Conservation (phyloP, 2,888 invertebrate species). For the Ethmia dodecea region DNA sequence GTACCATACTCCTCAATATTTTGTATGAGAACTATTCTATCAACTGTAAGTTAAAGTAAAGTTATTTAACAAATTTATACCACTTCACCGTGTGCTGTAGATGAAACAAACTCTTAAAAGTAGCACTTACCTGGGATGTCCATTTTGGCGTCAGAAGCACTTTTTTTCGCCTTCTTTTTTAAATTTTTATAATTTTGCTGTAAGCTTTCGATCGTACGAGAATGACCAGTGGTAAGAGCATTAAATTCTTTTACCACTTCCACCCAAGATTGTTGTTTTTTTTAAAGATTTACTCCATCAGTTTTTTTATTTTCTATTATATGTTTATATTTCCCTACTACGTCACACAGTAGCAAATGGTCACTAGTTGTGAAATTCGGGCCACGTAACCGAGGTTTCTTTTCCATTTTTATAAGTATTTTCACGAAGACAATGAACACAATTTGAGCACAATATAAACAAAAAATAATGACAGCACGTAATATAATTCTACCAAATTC, state of each 20-base stretch:
- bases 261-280: constrained; percentile 6
- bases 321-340: constrained; percentile 5
- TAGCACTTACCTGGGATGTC: constrained; percentile 2
- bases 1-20: constrained; percentile 5
- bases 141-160: constrained; percentile 1
- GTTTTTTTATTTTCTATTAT: constrained; percentile 7
- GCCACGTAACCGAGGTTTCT: too few species aligned
- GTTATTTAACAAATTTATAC: background rate
- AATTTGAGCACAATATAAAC: too few species aligned
- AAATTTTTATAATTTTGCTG: constrained; percentile 6
- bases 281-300: constrained; percentile 3
- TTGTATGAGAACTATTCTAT: constrained; percentile 1
- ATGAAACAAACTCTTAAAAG: background rate
- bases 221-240: constrained; percentile 1
- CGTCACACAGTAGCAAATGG: constrained; percentile 3
- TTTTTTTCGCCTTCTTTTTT: background rate
- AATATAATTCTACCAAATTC: too few species aligned
- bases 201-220: constrained; percentile 3
- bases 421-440: too few species aligned
- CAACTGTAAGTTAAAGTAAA: constrained; percentile 1
- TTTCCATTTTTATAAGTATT: too few species aligned
- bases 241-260: background rate
- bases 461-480: too few species aligned
- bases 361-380: too few species aligned
- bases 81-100: too few species aligned